phyloP scores from a whole-genome alignment of 2,888 invertebrate genomes.

The Heliconius ethilla region DNA sequence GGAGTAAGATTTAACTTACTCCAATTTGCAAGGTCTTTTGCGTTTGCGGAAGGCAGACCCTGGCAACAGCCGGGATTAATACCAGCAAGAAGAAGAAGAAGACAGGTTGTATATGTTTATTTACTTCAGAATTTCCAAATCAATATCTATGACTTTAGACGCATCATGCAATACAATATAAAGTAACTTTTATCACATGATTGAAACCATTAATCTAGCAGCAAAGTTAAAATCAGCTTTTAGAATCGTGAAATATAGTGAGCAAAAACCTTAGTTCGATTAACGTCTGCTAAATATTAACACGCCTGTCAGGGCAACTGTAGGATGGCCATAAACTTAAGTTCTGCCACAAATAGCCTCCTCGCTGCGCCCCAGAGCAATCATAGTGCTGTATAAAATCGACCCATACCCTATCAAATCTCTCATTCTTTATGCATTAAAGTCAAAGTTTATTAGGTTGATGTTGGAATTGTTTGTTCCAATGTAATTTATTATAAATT shows the following conservation, averaged over 20 bases:
- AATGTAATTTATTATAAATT: no score
- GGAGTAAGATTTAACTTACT: no score
- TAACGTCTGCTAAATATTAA: slow-evolving; percentile 14
- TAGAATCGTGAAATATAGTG: neutral
- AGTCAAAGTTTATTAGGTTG: neutral
- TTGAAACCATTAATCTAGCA: neutral
- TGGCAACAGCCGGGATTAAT: no score
- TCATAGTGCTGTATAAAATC: slow-evolving; percentile 16
- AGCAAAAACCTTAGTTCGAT: neutral
- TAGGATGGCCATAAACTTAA: slow-evolving; percentile 22
- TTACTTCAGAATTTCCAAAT: no score
- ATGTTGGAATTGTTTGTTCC: neutral
- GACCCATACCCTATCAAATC: slow-evolving; percentile 5
- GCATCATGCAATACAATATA: neutral
- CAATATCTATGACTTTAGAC: neutral
- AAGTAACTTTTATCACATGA: no score
- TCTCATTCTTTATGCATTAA: slow-evolving; percentile 26
- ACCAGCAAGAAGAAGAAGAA: no score
- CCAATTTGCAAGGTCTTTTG: no score
- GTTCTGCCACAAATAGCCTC: slow-evolving; percentile 16
- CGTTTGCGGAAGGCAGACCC: no score
- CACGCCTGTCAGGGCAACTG: slow-evolving; percentile 1
- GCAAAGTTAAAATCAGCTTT: neutral
- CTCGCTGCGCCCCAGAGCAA: slow-evolving; percentile 21
- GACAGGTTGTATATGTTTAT: no score